Conservation (phyloP, 2,888 invertebrate genomes). For the Cylindroiulus punctatus region DNA sequence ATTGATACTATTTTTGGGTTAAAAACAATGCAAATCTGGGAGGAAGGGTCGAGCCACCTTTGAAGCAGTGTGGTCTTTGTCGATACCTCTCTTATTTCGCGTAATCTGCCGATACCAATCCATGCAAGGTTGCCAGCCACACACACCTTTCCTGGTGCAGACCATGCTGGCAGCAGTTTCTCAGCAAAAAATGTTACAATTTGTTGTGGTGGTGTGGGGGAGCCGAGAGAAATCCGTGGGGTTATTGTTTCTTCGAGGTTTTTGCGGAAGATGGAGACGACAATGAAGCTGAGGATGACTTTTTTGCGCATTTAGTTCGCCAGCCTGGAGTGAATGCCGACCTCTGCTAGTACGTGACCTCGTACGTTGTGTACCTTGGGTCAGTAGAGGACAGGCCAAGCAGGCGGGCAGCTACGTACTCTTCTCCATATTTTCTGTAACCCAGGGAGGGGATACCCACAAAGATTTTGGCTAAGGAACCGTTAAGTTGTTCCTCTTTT, state of each 20-base stretch:
- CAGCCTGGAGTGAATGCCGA: slow-evolving; percentile 55
- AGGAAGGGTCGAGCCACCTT: no score
- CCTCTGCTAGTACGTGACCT: slow-evolving; percentile 56
- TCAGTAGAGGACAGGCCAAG: slow-evolving; percentile 57
- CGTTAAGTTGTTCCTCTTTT: slow-evolving; percentile 37
- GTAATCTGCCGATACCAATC: not conserved
- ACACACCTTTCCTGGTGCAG: not conserved
- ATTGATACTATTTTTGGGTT: not conserved
- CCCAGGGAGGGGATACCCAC: slow-evolving; percentile 42
- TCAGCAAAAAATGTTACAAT: slow-evolving; percentile 22
- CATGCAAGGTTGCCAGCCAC: not conserved
- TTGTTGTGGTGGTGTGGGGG: slow-evolving; percentile 27
- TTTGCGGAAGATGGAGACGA: slow-evolving; percentile 54
- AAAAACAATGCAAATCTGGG: not conserved
- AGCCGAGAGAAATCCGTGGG: slow-evolving; percentile 22
- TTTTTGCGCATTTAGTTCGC: slow-evolving; percentile 50
- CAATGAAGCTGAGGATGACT: slow-evolving; percentile 51
- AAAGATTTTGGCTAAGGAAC: slow-evolving; percentile 38
- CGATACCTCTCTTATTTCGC: no score
- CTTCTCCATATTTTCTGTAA: slow-evolving; percentile 42
- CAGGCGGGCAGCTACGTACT: slow-evolving; percentile 49
- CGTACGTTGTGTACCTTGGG: slow-evolving; percentile 53
- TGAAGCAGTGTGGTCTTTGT: no score
- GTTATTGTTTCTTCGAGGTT: slow-evolving; percentile 49
- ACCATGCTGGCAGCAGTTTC: not conserved